Conservation (phyloP, 2,797 vertebrate species). For the Chelonia mydas region DNA sequence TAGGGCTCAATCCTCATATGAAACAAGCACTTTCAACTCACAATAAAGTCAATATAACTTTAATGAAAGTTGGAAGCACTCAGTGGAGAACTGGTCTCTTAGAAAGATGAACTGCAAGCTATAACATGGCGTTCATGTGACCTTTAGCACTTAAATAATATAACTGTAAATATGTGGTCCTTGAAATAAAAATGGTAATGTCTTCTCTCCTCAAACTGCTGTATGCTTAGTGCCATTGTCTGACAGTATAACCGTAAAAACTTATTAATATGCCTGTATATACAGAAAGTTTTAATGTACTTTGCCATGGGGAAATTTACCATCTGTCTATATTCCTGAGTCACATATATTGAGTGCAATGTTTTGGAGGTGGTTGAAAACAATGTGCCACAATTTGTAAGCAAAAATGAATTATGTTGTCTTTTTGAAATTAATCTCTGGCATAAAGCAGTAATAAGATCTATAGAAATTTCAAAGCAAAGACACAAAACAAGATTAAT, state of each 20-base stretch:
- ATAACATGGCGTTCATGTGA: background rate
- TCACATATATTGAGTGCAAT: constrained; percentile 70
- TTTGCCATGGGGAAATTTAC: constrained; percentile 73
- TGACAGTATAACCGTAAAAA: constrained; percentile 42
- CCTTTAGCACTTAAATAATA: constrained; percentile 24
- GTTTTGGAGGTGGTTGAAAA: constrained; percentile 73
- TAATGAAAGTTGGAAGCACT: background rate
- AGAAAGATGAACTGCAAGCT: background rate
- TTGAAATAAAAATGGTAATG: constrained; percentile 41
- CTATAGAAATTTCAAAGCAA: constrained; percentile 39
- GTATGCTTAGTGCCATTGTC: constrained; percentile 16
- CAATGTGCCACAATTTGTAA: constrained; percentile 62
- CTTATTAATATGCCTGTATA: constrained; percentile 29
- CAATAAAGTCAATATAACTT: background rate
- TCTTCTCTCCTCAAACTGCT: constrained; percentile 46
- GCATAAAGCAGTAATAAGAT: constrained; percentile 60
- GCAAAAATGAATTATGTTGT: constrained; percentile 66
- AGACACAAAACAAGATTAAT: constrained; percentile 67
- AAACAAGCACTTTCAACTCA: background rate
- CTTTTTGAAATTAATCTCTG: constrained; percentile 63
- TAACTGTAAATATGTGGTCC: constrained; percentile 20
- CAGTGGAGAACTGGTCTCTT: background rate
- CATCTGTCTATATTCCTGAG: constrained; percentile 65
- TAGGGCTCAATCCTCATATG: fast-evolving
- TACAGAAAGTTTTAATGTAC: constrained; percentile 54